These are phyloP conservation scores for Apogon talboti DNA, from an alignment of 2,797 vertebrate species.

Conservation along the genomic window DNA sequence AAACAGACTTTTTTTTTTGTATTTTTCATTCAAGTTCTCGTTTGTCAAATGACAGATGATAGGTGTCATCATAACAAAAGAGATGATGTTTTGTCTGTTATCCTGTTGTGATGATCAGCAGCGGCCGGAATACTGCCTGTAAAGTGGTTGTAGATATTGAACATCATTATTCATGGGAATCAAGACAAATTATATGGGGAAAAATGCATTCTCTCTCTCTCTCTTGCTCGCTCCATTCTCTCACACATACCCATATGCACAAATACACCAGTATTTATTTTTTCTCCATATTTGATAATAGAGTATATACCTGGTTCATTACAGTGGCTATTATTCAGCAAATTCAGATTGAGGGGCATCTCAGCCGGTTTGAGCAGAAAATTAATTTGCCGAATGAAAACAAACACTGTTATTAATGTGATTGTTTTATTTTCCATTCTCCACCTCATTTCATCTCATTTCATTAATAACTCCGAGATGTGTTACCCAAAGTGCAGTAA, in stretches of 20 bases:
- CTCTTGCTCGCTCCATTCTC: not conserved
- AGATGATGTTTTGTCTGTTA: constrained; percentile 4
- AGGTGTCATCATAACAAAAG: constrained; percentile 3
- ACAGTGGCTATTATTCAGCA: constrained; percentile 43
- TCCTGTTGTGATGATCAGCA: constrained; percentile 10
- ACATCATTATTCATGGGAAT: constrained; percentile 7
- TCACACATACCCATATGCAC: not conserved
- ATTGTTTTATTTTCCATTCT: constrained; percentile 54
- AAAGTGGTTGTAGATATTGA: not conserved
- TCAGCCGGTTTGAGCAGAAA: constrained; percentile 44
- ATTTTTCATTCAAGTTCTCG: constrained; percentile 8
- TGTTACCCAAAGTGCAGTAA: constrained; percentile 60
- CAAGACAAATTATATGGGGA: constrained; percentile 11
- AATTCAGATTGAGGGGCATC: constrained; percentile 63
- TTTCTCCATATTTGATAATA: constrained; percentile 16
- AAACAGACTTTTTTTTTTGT: not conserved
- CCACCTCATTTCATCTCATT: constrained; percentile 55
- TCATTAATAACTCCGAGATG: constrained; percentile 70
- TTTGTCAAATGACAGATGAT: constrained; percentile 5
- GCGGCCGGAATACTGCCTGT: constrained; percentile 1
- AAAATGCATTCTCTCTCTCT: constrained; percentile 6
- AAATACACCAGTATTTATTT: constrained; percentile 8
- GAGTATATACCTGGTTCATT: constrained; percentile 38
- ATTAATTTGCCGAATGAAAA: constrained; percentile 69
- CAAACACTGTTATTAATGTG: constrained; percentile 74